phyloP scores from a whole-genome alignment of 2,113 vertebrate species.

The Acrocephalus kingi region DNA sequence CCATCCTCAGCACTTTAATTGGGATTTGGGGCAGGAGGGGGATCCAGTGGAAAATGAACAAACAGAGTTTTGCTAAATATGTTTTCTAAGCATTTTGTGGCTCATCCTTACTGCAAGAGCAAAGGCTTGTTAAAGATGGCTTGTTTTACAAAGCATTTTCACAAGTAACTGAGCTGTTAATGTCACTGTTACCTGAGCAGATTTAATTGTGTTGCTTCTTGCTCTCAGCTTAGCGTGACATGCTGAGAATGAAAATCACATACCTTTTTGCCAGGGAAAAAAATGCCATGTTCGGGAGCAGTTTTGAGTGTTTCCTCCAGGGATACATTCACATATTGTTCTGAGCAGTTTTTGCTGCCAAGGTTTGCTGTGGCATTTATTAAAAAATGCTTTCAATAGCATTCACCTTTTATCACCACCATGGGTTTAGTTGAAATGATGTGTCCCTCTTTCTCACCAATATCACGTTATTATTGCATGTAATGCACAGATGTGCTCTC shows the following conservation, averaged over 20 bases:
- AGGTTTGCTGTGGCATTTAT: constrained; percentile 31
- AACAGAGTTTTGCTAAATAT: neutral
- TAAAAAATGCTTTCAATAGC: neutral
- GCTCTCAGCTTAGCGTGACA: neutral
- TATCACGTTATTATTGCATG: accelerated
- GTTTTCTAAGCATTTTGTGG: neutral
- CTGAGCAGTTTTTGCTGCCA: neutral
- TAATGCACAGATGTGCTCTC: neutral
- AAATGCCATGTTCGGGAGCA: neutral
- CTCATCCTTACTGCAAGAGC: neutral
- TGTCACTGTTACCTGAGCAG: constrained; percentile 51
- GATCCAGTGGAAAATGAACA: neutral
- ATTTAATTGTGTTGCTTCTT: constrained; percentile 38
- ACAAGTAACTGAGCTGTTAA: constrained; percentile 46
- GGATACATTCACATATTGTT: neutral
- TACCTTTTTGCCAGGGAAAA: neutral
- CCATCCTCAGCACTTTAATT: neutral
- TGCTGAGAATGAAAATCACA: constrained; percentile 27
- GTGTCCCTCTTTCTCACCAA: neutral
- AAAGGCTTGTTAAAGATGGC: neutral
- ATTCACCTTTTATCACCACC: neutral
- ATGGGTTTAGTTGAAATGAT: neutral
- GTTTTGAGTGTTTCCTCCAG: neutral
- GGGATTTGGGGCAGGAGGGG: neutral
- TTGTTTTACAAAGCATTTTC: constrained; percentile 48